Evolutionary conservation across 2,797 vertebrate species (phyloP), one percentile per base, ranked within the genome.

Genomic region (Crocidura indochinensis): DNA sequence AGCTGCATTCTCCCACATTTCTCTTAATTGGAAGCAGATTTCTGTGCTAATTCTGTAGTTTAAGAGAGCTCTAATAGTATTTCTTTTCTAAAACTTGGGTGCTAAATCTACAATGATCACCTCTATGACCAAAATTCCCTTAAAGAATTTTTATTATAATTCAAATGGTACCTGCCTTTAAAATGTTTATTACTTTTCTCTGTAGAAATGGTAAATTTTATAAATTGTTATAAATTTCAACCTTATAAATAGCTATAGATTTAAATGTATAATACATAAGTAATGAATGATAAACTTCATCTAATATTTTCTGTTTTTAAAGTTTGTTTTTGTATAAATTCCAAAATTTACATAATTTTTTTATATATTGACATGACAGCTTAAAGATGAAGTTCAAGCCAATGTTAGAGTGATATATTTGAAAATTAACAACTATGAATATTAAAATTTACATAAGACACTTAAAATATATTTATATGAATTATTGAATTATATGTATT

Each of bases 11-110:
- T 93, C 89, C 91, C 91, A 93, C 75, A 91, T 65, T 76, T 94
- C 80, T 91, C 90, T 92, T 88, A 94, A 96, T 93, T 95, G 83
- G 73, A 89, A 96, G 47, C 95, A 96, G 91, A 95, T 91, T 95
- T 91, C 68, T 92, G 76, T 93, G 91, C 84, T 96, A 94, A 95
- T 95, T 92, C 78, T 91, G 84, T 82, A 93, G 82, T 26, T 60
- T 84, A 79, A 92, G 90, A 89, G 75, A 92, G 31, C 17, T 78
- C 49, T 87, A 84, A 74, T 47, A 89, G 65, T 74, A 81, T 94
- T 92, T 92, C 44, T 69, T 93, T 92, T 62, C 87, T 91, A 87
- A 94, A 93, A 90, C 72, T 83, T 87, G 64, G 81, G 44, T 27
- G 77, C 81, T 88, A 69, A 56, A 67, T 56, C 89, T 93, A 22